Percentiles rank a stretch among this genome's conserved stretches.
phyloP scores from a whole-genome alignment of 2,888 invertebrate genomes.

The Heliconius sara region DNA sequence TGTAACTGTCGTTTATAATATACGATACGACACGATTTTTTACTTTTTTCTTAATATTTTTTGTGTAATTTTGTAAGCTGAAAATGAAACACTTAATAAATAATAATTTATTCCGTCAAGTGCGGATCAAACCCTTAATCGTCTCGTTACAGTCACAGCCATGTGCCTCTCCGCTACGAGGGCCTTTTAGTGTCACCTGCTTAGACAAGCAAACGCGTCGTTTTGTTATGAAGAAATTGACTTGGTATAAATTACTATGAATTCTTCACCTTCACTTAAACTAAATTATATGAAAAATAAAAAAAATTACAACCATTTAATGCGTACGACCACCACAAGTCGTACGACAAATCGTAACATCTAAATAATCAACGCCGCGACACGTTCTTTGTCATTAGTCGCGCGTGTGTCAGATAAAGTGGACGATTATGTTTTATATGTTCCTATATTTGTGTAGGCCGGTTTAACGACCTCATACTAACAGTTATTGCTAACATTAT shows the following conservation, averaged over 20 bases:
- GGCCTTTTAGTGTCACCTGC: too few species aligned
- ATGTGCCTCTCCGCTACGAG: too few species aligned
- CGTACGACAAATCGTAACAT: conserved; percentile 17
- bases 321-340: background rate
- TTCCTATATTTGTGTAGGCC: conserved; percentile 34
- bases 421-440: conserved; percentile 44
- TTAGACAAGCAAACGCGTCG: too few species aligned
- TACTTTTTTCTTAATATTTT: background rate
- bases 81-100: too few species aligned
- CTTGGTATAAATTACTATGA: background rate
- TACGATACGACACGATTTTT: conserved; percentile 51
- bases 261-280: background rate
- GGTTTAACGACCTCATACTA: conserved; percentile 41
- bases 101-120: too few species aligned
- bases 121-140: too few species aligned
- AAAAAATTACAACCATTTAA: background rate
- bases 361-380: conserved; percentile 53
- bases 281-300: background rate
- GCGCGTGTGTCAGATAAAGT: conserved; percentile 52
- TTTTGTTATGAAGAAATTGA: background rate
- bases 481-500: conserved; percentile 26
- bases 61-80: background rate
- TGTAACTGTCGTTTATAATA: conserved; percentile 40
- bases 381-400: conserved; percentile 62
- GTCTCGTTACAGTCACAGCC: too few species aligned